Base-by-base conservation (phyloP, 1,140 invertebrate species). In the Diorhabda elongata region DNA sequence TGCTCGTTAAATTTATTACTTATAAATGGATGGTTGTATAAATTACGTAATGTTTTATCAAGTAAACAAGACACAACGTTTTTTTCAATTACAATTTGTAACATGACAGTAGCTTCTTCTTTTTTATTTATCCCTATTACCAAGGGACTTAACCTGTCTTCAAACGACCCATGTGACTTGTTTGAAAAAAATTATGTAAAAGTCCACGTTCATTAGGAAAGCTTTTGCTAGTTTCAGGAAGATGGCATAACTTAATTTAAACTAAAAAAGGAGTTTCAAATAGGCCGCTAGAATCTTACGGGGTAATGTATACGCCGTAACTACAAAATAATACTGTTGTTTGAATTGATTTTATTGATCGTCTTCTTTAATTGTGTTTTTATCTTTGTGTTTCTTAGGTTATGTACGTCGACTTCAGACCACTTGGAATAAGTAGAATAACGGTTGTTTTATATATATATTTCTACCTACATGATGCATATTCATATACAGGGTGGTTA, bases 141-240 rank as follows among this genome's bases (percentile, higher is more conserved):
- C 44, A n/a, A 62, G 44, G 43, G 61, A 62, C 61, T 62, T 11
- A 44, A n/a, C 9, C 61, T 62, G n/a, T 62, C 61, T 62, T 44
- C 9, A 62, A 41, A 44, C 44, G 44, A 43, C 11, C 44, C 61
- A 11, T n/a, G 26, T 61, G 26, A 44, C 61, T 62, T 44, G 44
- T 42, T 44, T 62, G 61, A 44, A 62, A 62, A 60, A 62, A 62
- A 62, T 44, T 62, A 62, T 62, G 61, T 62, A 62, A 62, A 62
- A n/a, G 44, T 41, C 11, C 59, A 62, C 61, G 44, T 9, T 44
- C 61, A 62, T 62, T 62, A 44, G 61, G 42, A 62, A n/a, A 44
- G 43, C 42, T 42, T 44, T 44, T 62, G 47, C 47, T 52, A 52
- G 47, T n/a, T 26, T 26, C 26, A 26, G 26, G 26, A 26, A 60